Percentiles rank a stretch among this genome's conserved stretches.
These are phyloP conservation scores for Ethmia dodecea DNA, from an alignment of 2,888 invertebrate species.

Conservation along the genomic window DNA sequence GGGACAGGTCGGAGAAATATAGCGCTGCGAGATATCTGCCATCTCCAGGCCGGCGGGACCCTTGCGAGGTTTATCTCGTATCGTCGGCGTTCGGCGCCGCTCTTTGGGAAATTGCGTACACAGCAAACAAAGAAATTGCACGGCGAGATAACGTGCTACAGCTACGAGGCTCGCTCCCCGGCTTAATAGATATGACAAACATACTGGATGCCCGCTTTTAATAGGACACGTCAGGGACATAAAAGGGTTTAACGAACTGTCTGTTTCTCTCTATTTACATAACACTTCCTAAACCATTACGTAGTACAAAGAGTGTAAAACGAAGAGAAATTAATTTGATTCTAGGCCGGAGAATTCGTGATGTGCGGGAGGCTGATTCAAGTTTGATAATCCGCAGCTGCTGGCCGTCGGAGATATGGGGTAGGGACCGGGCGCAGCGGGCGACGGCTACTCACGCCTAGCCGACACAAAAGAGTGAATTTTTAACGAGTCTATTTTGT, in stretches of 20 bases:
- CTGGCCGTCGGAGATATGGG: slow-evolving; percentile 57
- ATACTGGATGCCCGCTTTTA: neutral
- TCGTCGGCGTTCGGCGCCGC: slow-evolving; percentile 34
- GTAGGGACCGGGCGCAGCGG: slow-evolving; percentile 47
- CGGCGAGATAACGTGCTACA: slow-evolving; percentile 56
- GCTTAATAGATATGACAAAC: slow-evolving; percentile 11
- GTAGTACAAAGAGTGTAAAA: neutral
- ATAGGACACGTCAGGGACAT: no score
- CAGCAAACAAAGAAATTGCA: slow-evolving; percentile 68
- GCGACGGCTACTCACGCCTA: slow-evolving; percentile 38
- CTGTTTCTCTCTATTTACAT: no score
- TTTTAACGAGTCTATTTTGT: no score
- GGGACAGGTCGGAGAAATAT: slow-evolving; percentile 43
- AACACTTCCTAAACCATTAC: no score
- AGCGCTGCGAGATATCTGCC: slow-evolving; percentile 49
- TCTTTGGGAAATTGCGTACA: slow-evolving; percentile 66
- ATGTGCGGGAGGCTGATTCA: slow-evolving; percentile 34
- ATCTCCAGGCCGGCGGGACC: slow-evolving; percentile 43
- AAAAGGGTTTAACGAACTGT: no score
- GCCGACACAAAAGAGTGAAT: slow-evolving; percentile 39
- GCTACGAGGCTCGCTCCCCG: slow-evolving; percentile 32
- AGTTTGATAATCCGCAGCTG: slow-evolving; percentile 60
- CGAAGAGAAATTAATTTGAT: slow-evolving; percentile 4
- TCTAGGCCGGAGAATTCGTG: slow-evolving; percentile 1
- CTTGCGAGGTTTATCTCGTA: slow-evolving; percentile 52